A percentile compares a stretch with the other conserved stretches of the same genome.
Conservation (phyloP, 2,888 invertebrate genomes). For the Megaustenia siamemsis region DNA sequence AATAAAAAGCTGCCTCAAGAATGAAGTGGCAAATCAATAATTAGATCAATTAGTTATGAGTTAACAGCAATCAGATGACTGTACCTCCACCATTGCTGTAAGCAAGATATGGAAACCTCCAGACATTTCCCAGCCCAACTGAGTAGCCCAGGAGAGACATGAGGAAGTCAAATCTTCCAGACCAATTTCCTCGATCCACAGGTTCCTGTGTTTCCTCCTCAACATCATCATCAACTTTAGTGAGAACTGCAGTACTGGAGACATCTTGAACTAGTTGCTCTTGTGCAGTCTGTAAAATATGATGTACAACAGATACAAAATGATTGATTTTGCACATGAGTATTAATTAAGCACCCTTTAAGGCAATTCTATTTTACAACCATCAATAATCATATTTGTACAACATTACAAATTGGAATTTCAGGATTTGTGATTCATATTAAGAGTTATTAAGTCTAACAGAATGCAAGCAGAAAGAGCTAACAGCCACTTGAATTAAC, state of each 20-base stretch:
- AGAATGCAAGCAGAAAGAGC: neutral
- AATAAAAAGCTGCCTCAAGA: too few species aligned
- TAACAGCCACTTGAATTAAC: too few species aligned
- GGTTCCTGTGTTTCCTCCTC: constrained; percentile 62
- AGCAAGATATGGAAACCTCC: constrained; percentile 84
- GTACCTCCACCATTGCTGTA: constrained; percentile 78
- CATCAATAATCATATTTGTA: neutral
- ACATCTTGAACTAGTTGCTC: constrained; percentile 72
- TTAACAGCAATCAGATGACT: too few species aligned
- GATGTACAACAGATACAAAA: neutral
- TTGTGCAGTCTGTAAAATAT: constrained; percentile 51
- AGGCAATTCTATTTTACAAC: neutral
- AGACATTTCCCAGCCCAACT: constrained; percentile 79
- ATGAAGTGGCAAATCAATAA: too few species aligned
- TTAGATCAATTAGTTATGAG: too few species aligned
- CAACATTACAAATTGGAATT: too few species aligned
- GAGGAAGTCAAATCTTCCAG: constrained; percentile 74
- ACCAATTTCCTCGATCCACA: constrained; percentile 75
- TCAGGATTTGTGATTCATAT: neutral
- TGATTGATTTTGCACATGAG: neutral
- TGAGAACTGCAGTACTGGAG: constrained; percentile 75
- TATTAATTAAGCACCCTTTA: too few species aligned
- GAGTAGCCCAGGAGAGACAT: constrained; percentile 76
- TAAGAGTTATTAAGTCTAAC: neutral
- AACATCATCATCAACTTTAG: constrained; percentile 67